phyloP scores from a whole-genome alignment of 1,140 invertebrate species.

The Meloidogyne chitwoodi region DNA sequence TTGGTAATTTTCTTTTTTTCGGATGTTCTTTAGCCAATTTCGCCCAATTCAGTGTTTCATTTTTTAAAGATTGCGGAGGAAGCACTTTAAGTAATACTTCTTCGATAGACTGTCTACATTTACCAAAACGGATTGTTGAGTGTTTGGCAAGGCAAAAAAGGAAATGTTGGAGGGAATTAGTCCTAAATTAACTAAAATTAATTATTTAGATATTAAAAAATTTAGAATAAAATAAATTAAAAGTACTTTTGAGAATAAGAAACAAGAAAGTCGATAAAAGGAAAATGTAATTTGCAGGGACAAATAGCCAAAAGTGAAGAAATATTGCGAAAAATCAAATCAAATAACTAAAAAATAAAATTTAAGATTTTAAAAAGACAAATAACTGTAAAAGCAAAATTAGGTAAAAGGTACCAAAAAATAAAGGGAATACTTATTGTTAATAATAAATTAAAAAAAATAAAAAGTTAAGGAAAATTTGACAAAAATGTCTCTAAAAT shows the following conservation, averaged over 20 bases:
- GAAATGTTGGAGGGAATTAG: not conserved
- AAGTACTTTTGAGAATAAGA: not conserved
- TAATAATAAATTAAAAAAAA: too few species aligned
- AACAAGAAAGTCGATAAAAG: not conserved
- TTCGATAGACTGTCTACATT: conserved; percentile 1
- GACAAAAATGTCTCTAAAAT: too few species aligned
- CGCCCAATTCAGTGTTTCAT: not conserved
- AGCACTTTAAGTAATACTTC: not conserved
- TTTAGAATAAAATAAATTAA: not conserved
- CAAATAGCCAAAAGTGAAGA: not conserved
- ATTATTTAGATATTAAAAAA: not conserved
- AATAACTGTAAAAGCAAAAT: too few species aligned
- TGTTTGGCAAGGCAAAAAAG: not conserved
- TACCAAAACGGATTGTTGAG: not conserved
- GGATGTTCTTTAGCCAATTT: not conserved
- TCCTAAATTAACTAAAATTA: not conserved
- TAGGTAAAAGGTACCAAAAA: too few species aligned
- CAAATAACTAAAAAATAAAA: conserved; percentile 3
- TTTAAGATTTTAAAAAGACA: too few species aligned
- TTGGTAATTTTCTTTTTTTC: not conserved
- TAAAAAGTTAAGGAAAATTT: too few species aligned
- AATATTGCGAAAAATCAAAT: not conserved
- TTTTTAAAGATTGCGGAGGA: not conserved
- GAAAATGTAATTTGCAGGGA: not conserved
- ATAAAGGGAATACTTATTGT: too few species aligned